These are phyloP conservation scores for Dendronephthya gigantea DNA, from an alignment of 64 coral and sea anemone genomes.

Conservation along the genomic window DNA sequence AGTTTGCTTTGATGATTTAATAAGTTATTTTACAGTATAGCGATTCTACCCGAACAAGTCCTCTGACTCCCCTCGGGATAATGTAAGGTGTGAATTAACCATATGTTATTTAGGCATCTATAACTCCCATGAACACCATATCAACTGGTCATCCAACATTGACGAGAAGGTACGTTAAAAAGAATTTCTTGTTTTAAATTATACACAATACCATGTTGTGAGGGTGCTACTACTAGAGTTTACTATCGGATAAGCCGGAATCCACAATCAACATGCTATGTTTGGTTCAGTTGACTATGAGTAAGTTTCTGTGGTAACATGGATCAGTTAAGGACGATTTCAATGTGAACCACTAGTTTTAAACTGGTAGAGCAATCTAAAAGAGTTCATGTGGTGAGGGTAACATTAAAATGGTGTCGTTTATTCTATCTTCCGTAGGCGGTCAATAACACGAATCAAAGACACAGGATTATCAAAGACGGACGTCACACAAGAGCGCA, in stretches of 20 bases:
- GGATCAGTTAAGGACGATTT: neutral
- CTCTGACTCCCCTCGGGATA: too few relatives aligned
- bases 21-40: too few relatives aligned
- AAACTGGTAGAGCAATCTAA: neutral
- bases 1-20: too few relatives aligned
- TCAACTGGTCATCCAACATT: neutral
- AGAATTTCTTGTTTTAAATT: neutral
- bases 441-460: conserved; percentile 5
- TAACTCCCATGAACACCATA: neutral
- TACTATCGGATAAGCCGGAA: too few relatives aligned
- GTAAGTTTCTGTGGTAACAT: neutral
- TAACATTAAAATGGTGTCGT: neutral
- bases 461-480: conserved; percentile 8
- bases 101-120: neutral
- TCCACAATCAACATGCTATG: neutral
- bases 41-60: too few relatives aligned
- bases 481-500: neutral
- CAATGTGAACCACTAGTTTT: neutral
- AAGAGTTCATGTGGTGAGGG: too few relatives aligned
- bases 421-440: neutral
- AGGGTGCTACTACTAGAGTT: too few relatives aligned
- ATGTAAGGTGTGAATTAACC: too few relatives aligned
- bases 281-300: too few relatives aligned
- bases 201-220: too few relatives aligned
- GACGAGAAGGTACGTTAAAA: neutral